Conservation (phyloP, 2,797 vertebrate genomes). For the Oryzias sinensis region DNA sequence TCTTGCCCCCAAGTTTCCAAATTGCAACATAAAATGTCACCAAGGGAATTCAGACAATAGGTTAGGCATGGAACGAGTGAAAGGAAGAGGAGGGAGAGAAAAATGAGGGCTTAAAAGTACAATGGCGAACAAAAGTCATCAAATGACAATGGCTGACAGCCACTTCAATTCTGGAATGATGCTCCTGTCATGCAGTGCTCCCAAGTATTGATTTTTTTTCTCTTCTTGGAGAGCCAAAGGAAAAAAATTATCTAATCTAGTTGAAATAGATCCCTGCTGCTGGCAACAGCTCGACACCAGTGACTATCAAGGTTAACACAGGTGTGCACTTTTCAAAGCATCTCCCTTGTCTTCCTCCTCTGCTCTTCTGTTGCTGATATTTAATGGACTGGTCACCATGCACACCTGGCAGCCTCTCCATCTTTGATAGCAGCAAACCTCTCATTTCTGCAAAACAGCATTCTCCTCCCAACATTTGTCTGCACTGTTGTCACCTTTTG, state of each 20-base stretch:
- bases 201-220: constrained; percentile 89
- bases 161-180: constrained; percentile 96
- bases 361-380: constrained; percentile 69
- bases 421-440: constrained; percentile 55
- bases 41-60: constrained; percentile 86
- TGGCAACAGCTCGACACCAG: constrained; percentile 70
- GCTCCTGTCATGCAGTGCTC: constrained; percentile 80
- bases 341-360: constrained; percentile 77
- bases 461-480: constrained; percentile 61
- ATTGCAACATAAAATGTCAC: constrained; percentile 80
- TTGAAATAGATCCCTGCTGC: constrained; percentile 80
- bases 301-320: constrained; percentile 95
- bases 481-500: constrained; percentile 47
- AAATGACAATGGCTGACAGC: constrained; percentile 94
- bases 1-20: constrained; percentile 82
- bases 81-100: constrained; percentile 74
- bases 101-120: constrained; percentile 95
- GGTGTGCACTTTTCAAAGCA: constrained; percentile 95
- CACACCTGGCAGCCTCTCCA: constrained; percentile 72
- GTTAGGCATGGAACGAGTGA: constrained; percentile 61
- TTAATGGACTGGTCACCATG: constrained; percentile 88
- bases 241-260: constrained; percentile 85
- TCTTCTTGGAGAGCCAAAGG: constrained; percentile 45
- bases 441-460: constrained; percentile 43
- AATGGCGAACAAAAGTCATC: constrained; percentile 93